These are phyloP conservation scores for Periophthalmodon schlosseri DNA, from an alignment of 2,113 vertebrate species.

Conservation along the genomic window DNA sequence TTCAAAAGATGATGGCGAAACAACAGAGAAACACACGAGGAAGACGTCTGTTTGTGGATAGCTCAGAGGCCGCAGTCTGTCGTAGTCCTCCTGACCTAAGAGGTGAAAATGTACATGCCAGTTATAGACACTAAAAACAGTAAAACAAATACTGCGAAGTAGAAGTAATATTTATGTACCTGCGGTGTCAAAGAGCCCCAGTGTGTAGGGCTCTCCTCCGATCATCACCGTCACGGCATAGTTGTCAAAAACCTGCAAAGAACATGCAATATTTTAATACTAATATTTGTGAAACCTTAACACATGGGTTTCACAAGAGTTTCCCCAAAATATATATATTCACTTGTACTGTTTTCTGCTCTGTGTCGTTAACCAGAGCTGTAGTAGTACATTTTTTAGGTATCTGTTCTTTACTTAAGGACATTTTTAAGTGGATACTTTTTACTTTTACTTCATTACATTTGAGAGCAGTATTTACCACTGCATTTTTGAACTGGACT, in stretches of 20 bases:
- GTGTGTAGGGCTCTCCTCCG: constrained; percentile 95
- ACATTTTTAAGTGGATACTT: too few relatives aligned
- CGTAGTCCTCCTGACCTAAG: constrained; percentile 97
- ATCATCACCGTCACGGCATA: constrained; percentile 99
- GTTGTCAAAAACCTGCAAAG: constrained; percentile 93
- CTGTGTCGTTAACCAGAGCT: too few relatives aligned
- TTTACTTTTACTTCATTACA: too few relatives aligned
- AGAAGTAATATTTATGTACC: constrained; percentile 74
- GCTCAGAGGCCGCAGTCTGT: constrained; percentile 97
- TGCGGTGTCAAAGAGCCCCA: constrained; percentile 97
- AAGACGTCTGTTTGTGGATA: constrained; percentile 99
- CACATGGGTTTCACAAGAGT: too few relatives aligned
- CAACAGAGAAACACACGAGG: constrained; percentile 97
- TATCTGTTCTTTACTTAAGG: too few relatives aligned
- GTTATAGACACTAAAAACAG: background rate
- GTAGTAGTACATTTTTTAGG: too few relatives aligned
- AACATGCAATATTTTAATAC: background rate
- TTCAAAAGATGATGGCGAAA: constrained; percentile 98
- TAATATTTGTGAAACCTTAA: too few relatives aligned
- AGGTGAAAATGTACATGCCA: constrained; percentile 13
- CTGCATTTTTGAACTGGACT: too few relatives aligned
- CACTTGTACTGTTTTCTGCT: too few relatives aligned
- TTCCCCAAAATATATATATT: too few relatives aligned
- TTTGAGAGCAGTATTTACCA: too few relatives aligned
- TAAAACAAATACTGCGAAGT: background rate